Evolutionary conservation across 2,797 vertebrate genomes (phyloP).

Genomic region (Catamblyrhynchus diadema): DNA sequence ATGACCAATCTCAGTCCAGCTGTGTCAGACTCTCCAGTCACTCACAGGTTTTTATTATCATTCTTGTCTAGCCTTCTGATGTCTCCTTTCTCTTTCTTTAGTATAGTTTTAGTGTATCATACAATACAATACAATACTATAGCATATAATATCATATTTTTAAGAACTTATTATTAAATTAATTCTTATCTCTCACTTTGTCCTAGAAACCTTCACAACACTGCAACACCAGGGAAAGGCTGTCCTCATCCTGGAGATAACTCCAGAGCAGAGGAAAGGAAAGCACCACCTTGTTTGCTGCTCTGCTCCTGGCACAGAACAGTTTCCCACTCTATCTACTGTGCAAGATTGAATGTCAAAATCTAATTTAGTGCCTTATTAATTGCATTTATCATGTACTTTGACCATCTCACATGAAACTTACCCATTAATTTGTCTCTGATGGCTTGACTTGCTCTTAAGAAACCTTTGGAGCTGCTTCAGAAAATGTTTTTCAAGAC

Average conservation of each 20-base stretch:
- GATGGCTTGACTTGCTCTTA: not conserved
- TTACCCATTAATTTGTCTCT: not conserved
- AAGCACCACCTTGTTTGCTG: not conserved
- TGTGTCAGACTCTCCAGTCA: no score
- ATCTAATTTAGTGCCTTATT: not conserved
- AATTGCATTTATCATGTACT: slow-evolving; percentile 17
- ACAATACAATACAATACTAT: no score
- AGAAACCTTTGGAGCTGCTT: not conserved
- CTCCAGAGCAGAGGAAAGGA: not conserved
- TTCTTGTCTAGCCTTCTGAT: no score
- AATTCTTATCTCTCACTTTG: no score
- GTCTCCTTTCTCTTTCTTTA: no score
- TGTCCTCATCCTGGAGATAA: not conserved
- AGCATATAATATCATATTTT: no score
- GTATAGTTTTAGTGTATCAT: no score
- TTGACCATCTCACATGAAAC: not conserved
- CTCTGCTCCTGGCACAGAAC: not conserved
- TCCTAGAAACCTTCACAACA: no score
- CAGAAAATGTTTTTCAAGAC: not conserved
- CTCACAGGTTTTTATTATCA: no score
- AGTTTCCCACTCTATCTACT: not conserved
- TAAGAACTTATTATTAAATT: no score
- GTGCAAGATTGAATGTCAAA: not conserved
- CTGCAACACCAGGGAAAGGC: not conserved
- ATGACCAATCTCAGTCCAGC: no score